Conservation (phyloP, 2,113 vertebrate species). For the Sander lucioperca region DNA sequence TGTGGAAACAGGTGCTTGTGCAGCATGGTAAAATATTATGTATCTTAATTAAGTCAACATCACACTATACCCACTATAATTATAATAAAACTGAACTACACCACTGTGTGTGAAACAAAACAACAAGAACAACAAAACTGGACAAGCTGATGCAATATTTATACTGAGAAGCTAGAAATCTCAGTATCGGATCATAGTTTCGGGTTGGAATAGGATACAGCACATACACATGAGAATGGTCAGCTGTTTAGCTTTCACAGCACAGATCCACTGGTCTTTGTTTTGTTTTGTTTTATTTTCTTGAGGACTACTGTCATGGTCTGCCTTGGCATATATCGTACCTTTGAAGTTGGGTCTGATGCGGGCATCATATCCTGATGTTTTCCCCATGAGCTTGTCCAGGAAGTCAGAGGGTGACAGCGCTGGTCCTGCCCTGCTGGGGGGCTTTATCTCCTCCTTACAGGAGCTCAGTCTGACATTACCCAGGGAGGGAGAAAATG, state of each 20-base stretch:
- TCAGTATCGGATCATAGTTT: not conserved
- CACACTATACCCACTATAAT: no score
- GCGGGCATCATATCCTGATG: conserved; percentile 94
- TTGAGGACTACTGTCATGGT: conserved; percentile 18
- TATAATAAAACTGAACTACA: no score
- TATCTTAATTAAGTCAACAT: not conserved
- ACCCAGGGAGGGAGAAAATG: conserved; percentile 43
- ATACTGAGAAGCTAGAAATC: not conserved
- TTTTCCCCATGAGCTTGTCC: conserved; percentile 96
- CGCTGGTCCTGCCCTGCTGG: conserved; percentile 79
- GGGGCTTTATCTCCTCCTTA: conserved; percentile 90
- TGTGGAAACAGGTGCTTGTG: not conserved
- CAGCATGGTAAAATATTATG: not conserved
- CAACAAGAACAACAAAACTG: not conserved
- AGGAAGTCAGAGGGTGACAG: conserved; percentile 96
- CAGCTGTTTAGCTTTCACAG: conserved; percentile 30
- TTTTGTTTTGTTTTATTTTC: conserved; percentile 44
- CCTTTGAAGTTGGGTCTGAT: conserved; percentile 98
- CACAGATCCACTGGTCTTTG: conserved; percentile 20
- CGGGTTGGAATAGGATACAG: conserved; percentile 3
- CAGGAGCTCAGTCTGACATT: conserved; percentile 88
- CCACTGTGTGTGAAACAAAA: not conserved
- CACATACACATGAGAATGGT: conserved; percentile 4
- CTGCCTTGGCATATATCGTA: conserved; percentile 63
- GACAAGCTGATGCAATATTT: conserved; percentile 4